phyloP scores from a whole-genome alignment of 35 echinoderm and acorn worm species.

The Eucidaris tribuloides region DNA sequence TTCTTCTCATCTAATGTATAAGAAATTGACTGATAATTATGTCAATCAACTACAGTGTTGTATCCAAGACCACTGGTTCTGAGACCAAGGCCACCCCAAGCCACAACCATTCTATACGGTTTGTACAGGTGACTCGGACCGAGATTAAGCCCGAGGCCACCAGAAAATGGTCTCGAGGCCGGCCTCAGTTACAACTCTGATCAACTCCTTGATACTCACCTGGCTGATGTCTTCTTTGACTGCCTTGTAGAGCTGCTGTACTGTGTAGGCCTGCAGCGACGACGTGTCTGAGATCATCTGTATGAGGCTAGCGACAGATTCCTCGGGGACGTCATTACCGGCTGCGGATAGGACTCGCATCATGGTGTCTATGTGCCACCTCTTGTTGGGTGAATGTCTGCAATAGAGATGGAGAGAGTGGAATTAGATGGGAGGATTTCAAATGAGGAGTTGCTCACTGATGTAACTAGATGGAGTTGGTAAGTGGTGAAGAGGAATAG shows the following conservation, averaged over 20 bases:
- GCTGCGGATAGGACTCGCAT: slow-evolving; percentile 88
- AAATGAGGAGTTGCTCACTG: too few relatives aligned
- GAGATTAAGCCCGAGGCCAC: neutral
- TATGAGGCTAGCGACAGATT: slow-evolving; percentile 93
- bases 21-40: too few relatives aligned
- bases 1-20: too few relatives aligned
- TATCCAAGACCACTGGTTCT: neutral
- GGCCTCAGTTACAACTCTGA: neutral
- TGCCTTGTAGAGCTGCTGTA: slow-evolving; percentile 92
- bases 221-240: slow-evolving; percentile 83
- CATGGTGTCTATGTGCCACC: slow-evolving; percentile 99
- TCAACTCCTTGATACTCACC: neutral
- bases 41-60: neutral
- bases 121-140: too few relatives aligned
- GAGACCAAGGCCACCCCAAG: too few relatives aligned
- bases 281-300: slow-evolving; percentile 89
- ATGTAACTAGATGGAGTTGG: too few relatives aligned
- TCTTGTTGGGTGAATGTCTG: slow-evolving; percentile 90
- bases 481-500: too few relatives aligned
- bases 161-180: neutral
- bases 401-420: neutral
- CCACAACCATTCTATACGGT: too few relatives aligned
- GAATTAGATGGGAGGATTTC: too few relatives aligned
- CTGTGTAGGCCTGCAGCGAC: slow-evolving; percentile 81
- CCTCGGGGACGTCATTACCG: slow-evolving; percentile 90